Evolutionary conservation across 2,888 invertebrate species (phyloP), one percentile per base, ranked within the genome.

Genomic region (Gastracanthus pulcherrimus): DNA sequence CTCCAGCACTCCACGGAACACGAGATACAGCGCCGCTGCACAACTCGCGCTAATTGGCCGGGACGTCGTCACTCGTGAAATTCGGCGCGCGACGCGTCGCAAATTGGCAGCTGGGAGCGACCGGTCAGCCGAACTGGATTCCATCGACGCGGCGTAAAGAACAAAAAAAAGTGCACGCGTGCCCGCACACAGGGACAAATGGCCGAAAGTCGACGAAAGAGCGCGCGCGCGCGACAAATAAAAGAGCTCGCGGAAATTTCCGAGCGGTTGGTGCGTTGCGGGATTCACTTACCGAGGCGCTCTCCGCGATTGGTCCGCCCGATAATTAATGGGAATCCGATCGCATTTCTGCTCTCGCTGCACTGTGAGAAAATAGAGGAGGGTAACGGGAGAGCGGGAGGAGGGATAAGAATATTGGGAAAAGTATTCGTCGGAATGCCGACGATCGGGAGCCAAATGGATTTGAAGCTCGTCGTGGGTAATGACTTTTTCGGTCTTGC

Each of bases 11-110:
- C 13, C 67, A 29, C 13, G 29, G 29, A 26, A 9, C 26, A 29
- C 23, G 23, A 16, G 13, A 48, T 13, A 51, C 19, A 19, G 31
- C 69, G 4, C 45, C 48, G n/a, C 34, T 11, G 2, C 23, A 66
- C n/a, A 36, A 66, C 29, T 23, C 23, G 29, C 7, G 76, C 72
- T 85, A 84, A 84, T 85, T 85, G 84, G 80, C 72, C 48, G 67
- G 78, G 81, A 82, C 80, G 82, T 75, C 79, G 76, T 84, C 84
- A 62, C 66, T 74, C 82, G 81, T 66, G 29, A 76, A 82, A 72
- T 81, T 81, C 64, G 45, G 36, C 23, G n/a, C 55, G 48, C 29
- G 5, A 7, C 19, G 19, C 51, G 4, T 29, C 9, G 29, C 29
- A 31, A 51, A 70, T 51, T 70, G 69, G 51, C 74, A 29, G 31